Base-by-base conservation (phyloP, 1,140 invertebrate genomes). In the Nymphalis io region DNA sequence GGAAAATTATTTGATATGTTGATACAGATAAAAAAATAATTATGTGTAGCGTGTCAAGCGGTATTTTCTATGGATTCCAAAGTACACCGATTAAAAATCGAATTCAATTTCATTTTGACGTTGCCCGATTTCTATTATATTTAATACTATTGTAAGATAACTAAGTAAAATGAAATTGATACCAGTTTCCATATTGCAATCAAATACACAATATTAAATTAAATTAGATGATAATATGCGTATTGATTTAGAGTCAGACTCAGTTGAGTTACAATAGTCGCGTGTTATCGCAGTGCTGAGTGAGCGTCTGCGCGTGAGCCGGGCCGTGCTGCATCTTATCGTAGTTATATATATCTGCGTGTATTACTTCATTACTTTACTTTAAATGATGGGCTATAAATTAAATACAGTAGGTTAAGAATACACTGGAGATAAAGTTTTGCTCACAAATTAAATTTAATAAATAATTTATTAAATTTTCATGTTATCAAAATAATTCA, bases 281-380 rank as follows among this genome's bases (percentile, higher is more conserved):
- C 53, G 58, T 68, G 58, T 27, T 62, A 63, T 59, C 68, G 51
- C 40, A 62, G 20, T 51, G 46, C 8, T 20, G 46, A 51, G 73
- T 69, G 70, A 59, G 39, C 58, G 70, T 57, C 68, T 74, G 71
- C 73, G 72, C 65, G 62, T 73, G 64, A 72, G 61, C 68, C 64
- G 62, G 53, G 39, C 18, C 46, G 42, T 51, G 51, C 55, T 61
- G 23, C 69, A 70, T 73, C 72, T 75, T 78, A 78, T 76, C 74
- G 60, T 51, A 65, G 59, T 60, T 61, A 67, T 60, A 78, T 74
- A 73, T 76, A 75, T 78, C 73, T 75, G 57, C 64, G 69, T 64
- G 60, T 70, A 65, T 75, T 75, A 70, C 72, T 70, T 75, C 73
- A 68, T 74, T 74, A 73, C 68, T 60, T 70, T 68, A 65, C 73